Conservation (phyloP, 2,113 vertebrate genomes). For the Glaucidium brasilianum region DNA sequence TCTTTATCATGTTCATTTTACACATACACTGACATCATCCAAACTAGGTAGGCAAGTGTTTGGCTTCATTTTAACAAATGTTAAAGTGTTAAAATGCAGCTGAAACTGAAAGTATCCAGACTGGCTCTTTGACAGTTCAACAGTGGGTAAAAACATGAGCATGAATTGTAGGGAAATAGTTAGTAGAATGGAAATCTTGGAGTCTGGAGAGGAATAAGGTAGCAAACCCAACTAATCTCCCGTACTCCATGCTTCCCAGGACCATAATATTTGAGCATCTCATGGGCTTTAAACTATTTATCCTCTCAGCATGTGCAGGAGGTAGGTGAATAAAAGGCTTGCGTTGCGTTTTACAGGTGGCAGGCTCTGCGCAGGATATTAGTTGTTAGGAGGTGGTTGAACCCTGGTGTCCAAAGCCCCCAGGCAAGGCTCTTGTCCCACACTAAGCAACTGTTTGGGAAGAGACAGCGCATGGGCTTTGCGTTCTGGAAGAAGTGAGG, state of each 20-base stretch:
- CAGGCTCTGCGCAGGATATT: neutral
- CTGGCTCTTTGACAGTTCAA: neutral
- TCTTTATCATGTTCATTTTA: neutral
- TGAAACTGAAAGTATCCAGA: constrained; percentile 26
- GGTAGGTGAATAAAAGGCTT: neutral
- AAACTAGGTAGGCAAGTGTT: neutral
- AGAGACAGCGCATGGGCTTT: neutral
- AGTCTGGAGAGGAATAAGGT: neutral
- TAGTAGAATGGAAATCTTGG: neutral
- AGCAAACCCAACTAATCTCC: neutral
- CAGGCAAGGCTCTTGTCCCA: neutral
- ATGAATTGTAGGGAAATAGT: neutral
- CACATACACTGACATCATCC: neutral
- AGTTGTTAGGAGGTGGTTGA: neutral
- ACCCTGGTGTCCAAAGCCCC: neutral
- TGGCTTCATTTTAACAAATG: constrained; percentile 32
- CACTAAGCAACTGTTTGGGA: neutral
- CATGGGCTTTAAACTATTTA: neutral
- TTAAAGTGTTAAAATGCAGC: constrained; percentile 6
- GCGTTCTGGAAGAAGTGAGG: neutral
- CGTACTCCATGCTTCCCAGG: neutral
- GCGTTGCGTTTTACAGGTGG: neutral
- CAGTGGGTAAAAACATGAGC: neutral
- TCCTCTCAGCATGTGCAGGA: neutral
- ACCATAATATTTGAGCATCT: neutral